Conservation (phyloP, 1,140 invertebrate species). For the Nasonia vitripennis region DNA sequence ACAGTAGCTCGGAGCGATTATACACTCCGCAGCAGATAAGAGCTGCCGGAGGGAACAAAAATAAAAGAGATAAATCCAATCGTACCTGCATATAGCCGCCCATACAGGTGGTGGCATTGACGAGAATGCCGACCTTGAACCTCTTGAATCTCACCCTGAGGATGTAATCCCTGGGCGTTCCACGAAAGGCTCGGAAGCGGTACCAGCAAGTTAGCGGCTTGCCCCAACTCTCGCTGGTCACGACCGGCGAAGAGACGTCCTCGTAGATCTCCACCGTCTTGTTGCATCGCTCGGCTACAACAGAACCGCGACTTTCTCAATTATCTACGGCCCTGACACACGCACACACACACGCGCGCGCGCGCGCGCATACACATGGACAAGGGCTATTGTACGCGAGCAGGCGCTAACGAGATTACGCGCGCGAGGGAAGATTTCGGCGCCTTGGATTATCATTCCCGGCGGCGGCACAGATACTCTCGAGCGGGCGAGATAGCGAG, state of each 20-base stretch:
- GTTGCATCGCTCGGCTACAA: conserved; percentile 87
- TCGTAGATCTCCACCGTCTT: conserved; percentile 95
- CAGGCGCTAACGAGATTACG: not conserved
- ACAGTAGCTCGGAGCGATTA: no score
- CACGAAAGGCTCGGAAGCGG: conserved; percentile 88
- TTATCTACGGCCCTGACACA: not conserved
- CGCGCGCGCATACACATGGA: no score
- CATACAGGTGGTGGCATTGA: conserved; percentile 90
- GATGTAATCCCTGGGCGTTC: conserved; percentile 90
- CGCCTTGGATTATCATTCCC: not conserved
- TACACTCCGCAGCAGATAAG: no score
- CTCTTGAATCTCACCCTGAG: conserved; percentile 92
- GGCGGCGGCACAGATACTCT: no score
- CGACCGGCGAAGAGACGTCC: conserved; percentile 89
- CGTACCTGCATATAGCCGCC: conserved; percentile 90
- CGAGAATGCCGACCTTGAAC: conserved; percentile 91
- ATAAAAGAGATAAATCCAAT: no score
- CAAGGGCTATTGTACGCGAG: not conserved
- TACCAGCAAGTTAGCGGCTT: conserved; percentile 92
- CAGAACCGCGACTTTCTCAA: not conserved
- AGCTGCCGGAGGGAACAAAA: not conserved
- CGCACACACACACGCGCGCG: no score
- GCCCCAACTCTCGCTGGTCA: conserved; percentile 87
- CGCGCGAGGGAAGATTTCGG: not conserved
- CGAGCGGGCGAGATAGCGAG: not conserved